Evolutionary conservation across 92 coral and sea anemone genomes (phyloP).

Genomic region (Metridium senile): DNA sequence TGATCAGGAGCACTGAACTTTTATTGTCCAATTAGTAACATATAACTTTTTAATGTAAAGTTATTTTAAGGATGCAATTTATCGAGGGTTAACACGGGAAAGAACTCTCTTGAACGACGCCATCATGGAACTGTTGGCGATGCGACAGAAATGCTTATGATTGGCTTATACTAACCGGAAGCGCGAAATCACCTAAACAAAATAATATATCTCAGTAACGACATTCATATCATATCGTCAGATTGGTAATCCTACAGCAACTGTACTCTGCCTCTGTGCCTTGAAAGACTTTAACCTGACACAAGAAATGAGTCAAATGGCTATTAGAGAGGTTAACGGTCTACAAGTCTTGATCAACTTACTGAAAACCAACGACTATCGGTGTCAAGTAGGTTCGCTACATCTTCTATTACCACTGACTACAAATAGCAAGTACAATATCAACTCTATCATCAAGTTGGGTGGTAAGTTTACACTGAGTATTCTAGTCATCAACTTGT

Average conservation of each 20-base stretch:
- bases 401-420: constrained; percentile 81
- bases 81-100: no score
- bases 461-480: constrained; percentile 70
- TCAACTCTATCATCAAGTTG: constrained; percentile 64
- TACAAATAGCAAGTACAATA: constrained; percentile 84
- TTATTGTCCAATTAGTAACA: no score
- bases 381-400: constrained; percentile 88
- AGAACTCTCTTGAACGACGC: no score
- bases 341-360: constrained; percentile 75
- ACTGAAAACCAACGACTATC: constrained; percentile 76
- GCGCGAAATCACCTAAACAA: not conserved
- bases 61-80: no score
- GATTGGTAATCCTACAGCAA: constrained; percentile 94
- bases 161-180: no score
- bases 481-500: no score
- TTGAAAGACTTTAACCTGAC: constrained; percentile 83
- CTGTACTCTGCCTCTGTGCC: constrained; percentile 86
- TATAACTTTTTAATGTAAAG: no score
- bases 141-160: no score
- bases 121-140: no score
- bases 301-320: constrained; percentile 90
- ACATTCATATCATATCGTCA: not conserved
- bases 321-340: constrained; percentile 87
- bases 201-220: not conserved
- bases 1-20: no score